Evolutionary conservation across 2,888 invertebrate species (phyloP), one percentile per base, ranked within the genome.

Genomic region (Rhyacophila evoluta): DNA sequence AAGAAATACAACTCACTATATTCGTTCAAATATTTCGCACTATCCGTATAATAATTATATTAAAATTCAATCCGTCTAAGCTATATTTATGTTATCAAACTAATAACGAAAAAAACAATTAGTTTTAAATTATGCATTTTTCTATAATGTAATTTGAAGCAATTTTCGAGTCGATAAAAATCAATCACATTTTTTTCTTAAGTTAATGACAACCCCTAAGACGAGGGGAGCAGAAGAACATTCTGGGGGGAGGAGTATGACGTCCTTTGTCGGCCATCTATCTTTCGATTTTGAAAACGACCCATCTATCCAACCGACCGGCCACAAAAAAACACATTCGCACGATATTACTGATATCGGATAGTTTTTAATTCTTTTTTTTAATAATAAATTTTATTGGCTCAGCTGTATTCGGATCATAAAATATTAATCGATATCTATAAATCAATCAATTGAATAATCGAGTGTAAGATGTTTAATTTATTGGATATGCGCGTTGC

Each of bases 201-300:
- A 74, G 79, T 78, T 81, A 81, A 81, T 81, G 81, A 81, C 79
- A 81, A 76, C 55, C 73, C 69, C 68, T 77, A 69, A 27, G 75
- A 68, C 69, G 36, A 55, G 29, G 25, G 38, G 72, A 68, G 76
- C 33, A 2, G 73, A 55, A 67, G 29, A 67, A 70, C 74, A 72
- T 33, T 67, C 55, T 29, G 15, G 36, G 72, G 79, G 81, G 75
- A n/a, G 78, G 75, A 77, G 80, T 71, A 74, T 36, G 79, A 28
- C 78, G 37, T 76, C 79, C 82, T 82, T 82, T 82, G 82, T 82
- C 82, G 82, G 82, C 79, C 82, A 82, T 82, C 81, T 78, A 82
- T 82, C 82, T 82, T 69, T 69, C 78, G 71, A 55, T 75, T 69
- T 73, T 79, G 82, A 75, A 82, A 82, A 82, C 79, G 79, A 76